Base-by-base conservation (phyloP, 2,888 invertebrate species). In the Watsonalla binaria region DNA sequence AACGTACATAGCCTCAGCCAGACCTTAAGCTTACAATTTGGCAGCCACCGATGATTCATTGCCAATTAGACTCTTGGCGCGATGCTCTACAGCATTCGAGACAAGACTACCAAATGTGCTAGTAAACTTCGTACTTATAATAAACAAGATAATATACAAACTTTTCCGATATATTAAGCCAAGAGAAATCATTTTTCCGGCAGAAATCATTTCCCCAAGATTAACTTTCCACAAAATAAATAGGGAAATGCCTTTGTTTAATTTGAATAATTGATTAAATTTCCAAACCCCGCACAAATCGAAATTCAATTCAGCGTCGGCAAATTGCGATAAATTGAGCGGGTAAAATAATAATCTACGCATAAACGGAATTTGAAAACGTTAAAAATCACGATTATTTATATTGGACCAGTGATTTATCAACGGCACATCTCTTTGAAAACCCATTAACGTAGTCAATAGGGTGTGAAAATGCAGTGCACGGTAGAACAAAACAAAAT, bases 391-490 rank as follows among this genome's bases (percentile, higher is more conserved):
- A 58, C 48, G 56, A 63, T 62, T 60, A 63, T 56, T 60, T 58
- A 57, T 59, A 62, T 57, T 66, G 65, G 65, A 59, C 53, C 47
- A 53, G 54, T 57, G 57, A 63, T 65, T 70, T 70, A 70, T 70
- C 68, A 65, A 48, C 54, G 56, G 65, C 65, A 71, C 69, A 65
- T 68, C 62, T 63, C 62, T 54, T 60, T 61, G 61, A 60, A 58
- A 72, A 67, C 54, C 67, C 66, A 73, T 76, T 74, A 73, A 62
- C 60, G 64, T 51, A 57, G 62, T 67, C 70, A 72, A 75, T 77
- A 74, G 72, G 66, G 69, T 67, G 72, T 61, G 70, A 74, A 70
- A 72, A 75, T 76, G 68, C 68, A 66, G 72, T 70, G 70, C 65
- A 56, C 59, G 61, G 60, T 61, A 58, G 65, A 68, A 67, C 61